phyloP scores from a whole-genome alignment of 92 coral and sea anemone species.

The Paragorgia papillata region DNA sequence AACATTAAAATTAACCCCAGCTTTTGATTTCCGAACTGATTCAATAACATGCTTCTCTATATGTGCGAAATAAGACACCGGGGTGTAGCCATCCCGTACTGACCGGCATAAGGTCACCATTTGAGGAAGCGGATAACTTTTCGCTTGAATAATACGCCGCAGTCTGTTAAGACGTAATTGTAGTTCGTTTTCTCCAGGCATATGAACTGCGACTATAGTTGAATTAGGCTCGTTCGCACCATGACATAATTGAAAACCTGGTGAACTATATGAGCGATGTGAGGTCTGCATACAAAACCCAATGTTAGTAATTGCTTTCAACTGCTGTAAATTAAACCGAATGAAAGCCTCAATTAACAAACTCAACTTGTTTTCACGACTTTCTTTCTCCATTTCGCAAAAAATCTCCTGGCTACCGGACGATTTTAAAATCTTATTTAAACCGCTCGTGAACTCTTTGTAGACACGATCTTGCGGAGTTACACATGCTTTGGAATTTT shows the following conservation, averaged over 20 bases:
- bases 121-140: conserved; percentile 20
- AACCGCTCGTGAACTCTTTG: background rate
- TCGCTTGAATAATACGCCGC: conserved; percentile 4
- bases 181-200: conserved; percentile 34
- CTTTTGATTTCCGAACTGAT: background rate
- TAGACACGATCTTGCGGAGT: conserved; percentile 5
- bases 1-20: conserved; percentile 16
- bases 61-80: background rate
- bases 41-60: conserved; percentile 10
- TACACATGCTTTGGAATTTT: background rate
- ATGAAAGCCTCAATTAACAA: conserved; percentile 14
- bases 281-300: conserved; percentile 43
- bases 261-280: conserved; percentile 9
- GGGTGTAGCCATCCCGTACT: conserved; percentile 37
- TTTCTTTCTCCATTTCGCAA: background rate
- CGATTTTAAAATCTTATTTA: background rate
- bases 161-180: conserved; percentile 10
- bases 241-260: conserved; percentile 35
- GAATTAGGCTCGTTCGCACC: conserved; percentile 35
- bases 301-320: conserved; percentile 9
- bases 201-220: conserved; percentile 18
- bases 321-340: background rate
- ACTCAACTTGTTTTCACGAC: conserved; percentile 2
- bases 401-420: background rate
- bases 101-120: conserved; percentile 43